Conservation (phyloP, 2,113 vertebrate genomes). For the mouse (Mus musculus) region GRCm39 chrX:86090001-86090500, state of each 20-base stretch:
- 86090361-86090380: constrained; percentile 98
- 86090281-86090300: constrained; percentile 86
- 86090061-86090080: constrained; percentile 1
- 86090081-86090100: neutral
- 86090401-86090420: constrained; percentile 67
- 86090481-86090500: constrained; percentile 14
- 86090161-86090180: neutral
- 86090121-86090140: constrained; percentile 20
- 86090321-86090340: constrained; percentile 94
- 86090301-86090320: constrained; percentile 95
- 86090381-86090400: constrained; percentile 84
- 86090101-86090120: constrained; percentile 26
- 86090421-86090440: constrained; percentile 65
- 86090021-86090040: neutral
- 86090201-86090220: neutral
- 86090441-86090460: constrained; percentile 46
- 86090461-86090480: constrained; percentile 38
- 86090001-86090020: constrained; percentile 27
- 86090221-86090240: neutral
- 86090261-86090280: neutral
- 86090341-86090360: constrained; percentile 96
- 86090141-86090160: constrained; percentile 13
- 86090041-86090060: constrained; percentile 56
- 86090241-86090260: constrained; percentile 15
- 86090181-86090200: neutral